These are phyloP conservation scores for Macrotus californicus DNA, from an alignment of 2,113 vertebrate genomes.

Conservation along the genomic window DNA sequence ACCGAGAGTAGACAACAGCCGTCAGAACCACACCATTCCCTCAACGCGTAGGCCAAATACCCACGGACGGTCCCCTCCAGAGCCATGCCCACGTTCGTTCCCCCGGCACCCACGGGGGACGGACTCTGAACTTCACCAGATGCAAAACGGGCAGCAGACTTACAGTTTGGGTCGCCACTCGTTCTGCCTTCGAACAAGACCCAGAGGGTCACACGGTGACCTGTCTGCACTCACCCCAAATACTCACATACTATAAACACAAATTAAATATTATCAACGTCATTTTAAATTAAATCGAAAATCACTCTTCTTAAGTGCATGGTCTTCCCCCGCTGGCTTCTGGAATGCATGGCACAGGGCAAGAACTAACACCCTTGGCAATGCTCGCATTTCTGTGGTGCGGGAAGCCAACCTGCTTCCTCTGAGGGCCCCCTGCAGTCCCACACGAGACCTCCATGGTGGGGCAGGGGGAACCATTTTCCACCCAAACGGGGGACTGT, in stretches of 20 bases:
- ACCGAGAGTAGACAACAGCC: slow-evolving; percentile 61
- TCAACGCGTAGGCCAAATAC: slow-evolving; percentile 65
- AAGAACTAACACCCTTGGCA: background rate
- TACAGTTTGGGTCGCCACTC: background rate
- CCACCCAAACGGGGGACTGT: slow-evolving; percentile 4
- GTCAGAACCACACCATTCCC: slow-evolving; percentile 69
- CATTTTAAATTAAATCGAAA: slow-evolving; percentile 76
- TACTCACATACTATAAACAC: slow-evolving; percentile 61
- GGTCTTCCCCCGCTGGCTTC: background rate
- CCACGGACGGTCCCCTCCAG: slow-evolving; percentile 62
- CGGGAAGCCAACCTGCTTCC: background rate
- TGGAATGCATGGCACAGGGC: slow-evolving; percentile 19
- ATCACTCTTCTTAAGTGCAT: slow-evolving; percentile 77
- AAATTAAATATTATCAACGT: slow-evolving; percentile 78
- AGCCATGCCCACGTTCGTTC: slow-evolving; percentile 56
- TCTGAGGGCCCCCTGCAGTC: slow-evolving; percentile 22
- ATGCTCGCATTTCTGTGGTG: background rate
- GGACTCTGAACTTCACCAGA: slow-evolving; percentile 25
- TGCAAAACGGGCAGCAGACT: background rate
- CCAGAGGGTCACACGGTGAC: slow-evolving; percentile 41
- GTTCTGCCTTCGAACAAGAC: slow-evolving; percentile 34
- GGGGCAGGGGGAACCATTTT: background rate
- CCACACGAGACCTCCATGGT: background rate
- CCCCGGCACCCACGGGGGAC: background rate
- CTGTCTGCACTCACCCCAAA: background rate